Evolutionary conservation across 2,113 vertebrate genomes (phyloP).

Genomic region (Chrysemys picta): DNA sequence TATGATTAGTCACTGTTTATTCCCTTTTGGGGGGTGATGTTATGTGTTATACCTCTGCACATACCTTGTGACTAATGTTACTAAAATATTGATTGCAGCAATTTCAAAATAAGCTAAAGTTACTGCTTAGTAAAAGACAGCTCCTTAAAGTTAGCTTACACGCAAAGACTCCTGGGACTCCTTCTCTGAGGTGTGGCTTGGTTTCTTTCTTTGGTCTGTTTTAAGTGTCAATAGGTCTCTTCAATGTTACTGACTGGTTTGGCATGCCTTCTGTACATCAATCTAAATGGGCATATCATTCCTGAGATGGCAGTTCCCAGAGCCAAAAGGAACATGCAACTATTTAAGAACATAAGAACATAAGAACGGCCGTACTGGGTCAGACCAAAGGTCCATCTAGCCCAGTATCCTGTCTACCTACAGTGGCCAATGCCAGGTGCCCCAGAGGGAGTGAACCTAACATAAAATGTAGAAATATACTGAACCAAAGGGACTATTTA

Average conservation of each 20-base stretch:
- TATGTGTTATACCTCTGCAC: not conserved
- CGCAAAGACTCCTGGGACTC: not conserved
- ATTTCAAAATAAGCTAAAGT: not conserved
- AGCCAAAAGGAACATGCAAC: not conserved
- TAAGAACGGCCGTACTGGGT: too few species aligned
- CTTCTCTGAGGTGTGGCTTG: not conserved
- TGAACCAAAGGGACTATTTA: rapidly evolving
- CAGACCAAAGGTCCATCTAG: too few species aligned
- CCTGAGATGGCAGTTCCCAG: rapidly evolving
- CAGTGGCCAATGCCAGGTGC: too few species aligned
- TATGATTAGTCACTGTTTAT: not conserved
- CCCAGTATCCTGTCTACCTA: too few species aligned
- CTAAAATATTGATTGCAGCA: not conserved
- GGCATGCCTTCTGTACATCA: not conserved
- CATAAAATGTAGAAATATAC: not conserved
- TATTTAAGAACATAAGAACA: not conserved
- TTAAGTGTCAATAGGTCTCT: not conserved
- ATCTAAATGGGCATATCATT: not conserved
- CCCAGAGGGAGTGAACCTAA: too few species aligned
- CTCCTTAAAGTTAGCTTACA: not conserved
- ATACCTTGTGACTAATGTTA: not conserved
- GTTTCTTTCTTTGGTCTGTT: not conserved
- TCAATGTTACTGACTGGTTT: not conserved
- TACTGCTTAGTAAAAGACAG: not conserved
- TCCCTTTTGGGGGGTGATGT: not conserved